These are phyloP conservation scores for Cisticola juncidis DNA, from an alignment of 2,113 vertebrate genomes.

Conservation along the genomic window DNA sequence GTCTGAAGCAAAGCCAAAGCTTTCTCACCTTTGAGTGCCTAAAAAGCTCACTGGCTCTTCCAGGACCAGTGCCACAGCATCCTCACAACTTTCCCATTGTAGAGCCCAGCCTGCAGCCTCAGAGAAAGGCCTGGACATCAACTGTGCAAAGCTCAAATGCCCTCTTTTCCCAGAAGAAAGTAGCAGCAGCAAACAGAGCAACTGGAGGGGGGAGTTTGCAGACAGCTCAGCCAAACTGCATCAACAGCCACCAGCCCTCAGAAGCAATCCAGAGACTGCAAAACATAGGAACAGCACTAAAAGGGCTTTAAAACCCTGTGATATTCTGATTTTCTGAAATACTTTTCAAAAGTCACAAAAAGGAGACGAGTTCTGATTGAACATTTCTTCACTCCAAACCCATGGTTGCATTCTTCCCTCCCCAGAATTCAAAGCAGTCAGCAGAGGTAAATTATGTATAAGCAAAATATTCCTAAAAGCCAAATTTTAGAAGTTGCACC, in stretches of 20 bases:
- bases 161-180: not conserved
- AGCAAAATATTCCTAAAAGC: constrained; percentile 36
- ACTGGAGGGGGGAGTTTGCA: not conserved
- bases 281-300: not conserved
- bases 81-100: not conserved
- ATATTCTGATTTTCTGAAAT: not conserved
- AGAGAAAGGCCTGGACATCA: not conserved
- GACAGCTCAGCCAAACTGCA: not conserved
- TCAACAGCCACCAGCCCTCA: not conserved
- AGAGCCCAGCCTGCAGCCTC: not conserved
- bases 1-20: not conserved
- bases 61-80: not conserved
- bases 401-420: not conserved
- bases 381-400: not conserved
- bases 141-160: not conserved
- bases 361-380: not conserved
- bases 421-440: constrained; percentile 1
- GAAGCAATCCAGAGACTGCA: not conserved
- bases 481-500: not conserved
- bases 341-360: not conserved
- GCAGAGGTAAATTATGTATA: constrained; percentile 13
- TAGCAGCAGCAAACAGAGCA: not conserved
- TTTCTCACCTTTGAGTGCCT: not conserved
- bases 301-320: not conserved
- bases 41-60: not conserved